Percentiles rank a stretch among this genome's conserved stretches.
Evolutionary conservation across 2,113 vertebrate genomes (phyloP).

Genomic region (Xyliphius kryptos): DNA sequence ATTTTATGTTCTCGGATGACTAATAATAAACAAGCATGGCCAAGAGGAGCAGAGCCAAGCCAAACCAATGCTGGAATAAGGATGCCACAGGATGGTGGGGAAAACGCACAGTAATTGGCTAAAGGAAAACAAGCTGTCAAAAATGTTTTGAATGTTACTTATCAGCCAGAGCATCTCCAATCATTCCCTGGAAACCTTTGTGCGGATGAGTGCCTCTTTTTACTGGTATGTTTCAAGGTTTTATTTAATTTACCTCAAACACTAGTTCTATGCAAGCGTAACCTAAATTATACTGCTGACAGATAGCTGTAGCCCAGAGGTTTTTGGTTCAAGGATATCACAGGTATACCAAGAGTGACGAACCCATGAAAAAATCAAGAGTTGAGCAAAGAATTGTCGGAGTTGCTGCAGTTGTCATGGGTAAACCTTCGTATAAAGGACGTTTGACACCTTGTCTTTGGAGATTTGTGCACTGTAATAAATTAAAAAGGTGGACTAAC

Average conservation of each 20-base stretch:
- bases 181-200: background rate
- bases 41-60: constrained; percentile 40
- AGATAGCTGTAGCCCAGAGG: too few species aligned
- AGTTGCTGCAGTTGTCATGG: too few species aligned
- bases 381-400: too few species aligned
- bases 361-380: too few species aligned
- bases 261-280: constrained; percentile 26
- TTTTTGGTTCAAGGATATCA: too few species aligned
- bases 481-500: too few species aligned
- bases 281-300: too few species aligned
- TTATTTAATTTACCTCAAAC: constrained; percentile 17
- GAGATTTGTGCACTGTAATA: too few species aligned
- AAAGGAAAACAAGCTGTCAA: constrained; percentile 49
- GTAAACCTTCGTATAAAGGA: too few species aligned
- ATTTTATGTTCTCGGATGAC: constrained; percentile 49
- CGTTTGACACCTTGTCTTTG: too few species aligned
- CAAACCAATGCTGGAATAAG: constrained; percentile 40
- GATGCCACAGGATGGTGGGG: constrained; percentile 37
- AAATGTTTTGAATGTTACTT: constrained; percentile 40
- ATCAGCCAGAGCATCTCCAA: constrained; percentile 30
- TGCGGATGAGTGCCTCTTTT: background rate
- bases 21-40: constrained; percentile 54
- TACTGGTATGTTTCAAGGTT: background rate
- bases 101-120: constrained; percentile 46
- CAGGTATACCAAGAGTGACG: too few species aligned